phyloP scores from a whole-genome alignment of 2,888 invertebrate genomes.

The Cyclophora albipunctata region DNA sequence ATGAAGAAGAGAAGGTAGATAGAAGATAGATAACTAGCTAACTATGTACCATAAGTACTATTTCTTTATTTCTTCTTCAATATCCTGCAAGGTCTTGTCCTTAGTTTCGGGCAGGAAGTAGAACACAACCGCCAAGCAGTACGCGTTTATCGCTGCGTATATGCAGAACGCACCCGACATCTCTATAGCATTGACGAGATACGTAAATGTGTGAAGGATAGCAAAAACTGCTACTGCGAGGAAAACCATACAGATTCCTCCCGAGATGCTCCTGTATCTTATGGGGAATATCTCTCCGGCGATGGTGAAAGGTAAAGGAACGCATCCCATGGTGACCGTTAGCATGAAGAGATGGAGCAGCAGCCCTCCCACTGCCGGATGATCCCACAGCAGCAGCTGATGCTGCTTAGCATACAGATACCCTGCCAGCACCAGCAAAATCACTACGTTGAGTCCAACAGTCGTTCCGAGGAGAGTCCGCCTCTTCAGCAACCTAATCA shows the following conservation, averaged over 20 bases:
- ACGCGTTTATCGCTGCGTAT: constrained; percentile 33
- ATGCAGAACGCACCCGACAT: constrained; percentile 31
- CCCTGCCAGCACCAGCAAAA: constrained; percentile 21
- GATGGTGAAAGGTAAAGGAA: constrained; percentile 78
- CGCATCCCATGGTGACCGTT: constrained; percentile 56
- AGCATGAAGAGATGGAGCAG: constrained; percentile 32
- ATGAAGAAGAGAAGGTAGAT: too few species aligned
- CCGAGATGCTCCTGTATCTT: constrained; percentile 67
- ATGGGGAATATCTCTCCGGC: constrained; percentile 77
- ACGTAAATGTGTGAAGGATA: constrained; percentile 49
- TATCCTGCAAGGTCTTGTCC: constrained; percentile 43
- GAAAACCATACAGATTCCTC: constrained; percentile 35
- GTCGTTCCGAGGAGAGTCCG: constrained; percentile 25
- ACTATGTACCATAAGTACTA: too few species aligned
- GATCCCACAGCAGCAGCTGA: constrained; percentile 19
- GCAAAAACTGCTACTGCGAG: constrained; percentile 43
- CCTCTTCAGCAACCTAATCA: constrained; percentile 28
- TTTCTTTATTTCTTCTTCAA: constrained; percentile 30
- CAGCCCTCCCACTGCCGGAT: constrained; percentile 21
- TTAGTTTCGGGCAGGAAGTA: constrained; percentile 47
- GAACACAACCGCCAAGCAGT: constrained; percentile 36
- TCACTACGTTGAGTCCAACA: constrained; percentile 21
- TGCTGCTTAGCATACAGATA: constrained; percentile 24
- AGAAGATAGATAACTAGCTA: too few species aligned
- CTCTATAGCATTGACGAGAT: constrained; percentile 21